phyloP scores from a whole-genome alignment of 53 echinoderm and acorn worm species.

The Actinopyga echinites region DNA sequence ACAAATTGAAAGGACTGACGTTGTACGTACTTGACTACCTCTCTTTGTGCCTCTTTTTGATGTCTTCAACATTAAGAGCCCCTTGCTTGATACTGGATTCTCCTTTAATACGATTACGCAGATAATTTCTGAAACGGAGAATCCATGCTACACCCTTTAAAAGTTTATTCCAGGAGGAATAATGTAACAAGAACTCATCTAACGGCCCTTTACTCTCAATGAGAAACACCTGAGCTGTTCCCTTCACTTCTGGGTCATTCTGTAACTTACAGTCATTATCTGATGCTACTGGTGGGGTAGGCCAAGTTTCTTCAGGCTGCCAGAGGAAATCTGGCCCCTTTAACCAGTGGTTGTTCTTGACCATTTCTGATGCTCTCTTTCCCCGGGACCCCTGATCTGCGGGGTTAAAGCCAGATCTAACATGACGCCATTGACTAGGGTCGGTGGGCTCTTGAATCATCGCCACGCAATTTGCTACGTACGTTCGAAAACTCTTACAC shows the following conservation, averaged over 20 bases:
- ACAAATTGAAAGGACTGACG: too few relatives aligned
- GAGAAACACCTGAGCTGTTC: not conserved
- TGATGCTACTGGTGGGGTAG: not conserved
- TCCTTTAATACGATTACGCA: not conserved
- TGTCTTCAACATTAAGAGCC: too few relatives aligned
- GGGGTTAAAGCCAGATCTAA: not conserved
- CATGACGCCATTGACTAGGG: not conserved
- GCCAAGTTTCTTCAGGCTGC: not conserved
- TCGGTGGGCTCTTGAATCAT: constrained; percentile 9
- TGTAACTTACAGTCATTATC: not conserved
- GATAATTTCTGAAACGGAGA: not conserved
- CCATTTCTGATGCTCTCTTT: not conserved
- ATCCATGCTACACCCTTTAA: not conserved
- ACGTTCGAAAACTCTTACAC: not conserved
- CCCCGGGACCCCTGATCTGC: not conserved
- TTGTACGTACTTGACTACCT: not conserved
- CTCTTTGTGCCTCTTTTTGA: not conserved
- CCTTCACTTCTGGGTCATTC: not conserved
- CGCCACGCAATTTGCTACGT: not conserved
- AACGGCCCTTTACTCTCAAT: not conserved
- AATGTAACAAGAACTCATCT: not conserved
- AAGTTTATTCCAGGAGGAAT: not conserved
- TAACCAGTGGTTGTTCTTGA: not conserved
- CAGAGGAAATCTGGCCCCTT: not conserved
- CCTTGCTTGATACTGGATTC: too few relatives aligned